A percentile compares a stretch with the other conserved stretches of the same genome.
These are phyloP conservation scores for Parauchenoglanis ngamensis DNA, from an alignment of 2,797 vertebrate genomes.

Conservation along the genomic window DNA sequence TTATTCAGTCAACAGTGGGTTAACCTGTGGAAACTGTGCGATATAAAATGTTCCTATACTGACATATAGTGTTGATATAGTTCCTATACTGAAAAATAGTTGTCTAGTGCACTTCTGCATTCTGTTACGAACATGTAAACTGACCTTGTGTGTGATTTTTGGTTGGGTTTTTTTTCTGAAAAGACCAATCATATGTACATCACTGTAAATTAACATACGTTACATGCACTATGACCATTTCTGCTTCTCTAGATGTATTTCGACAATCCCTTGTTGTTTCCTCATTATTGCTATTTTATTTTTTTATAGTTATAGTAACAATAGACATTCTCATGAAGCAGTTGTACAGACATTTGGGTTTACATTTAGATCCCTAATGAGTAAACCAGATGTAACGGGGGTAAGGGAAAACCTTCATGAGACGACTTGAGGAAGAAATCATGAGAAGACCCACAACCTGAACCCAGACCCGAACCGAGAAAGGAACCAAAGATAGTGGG, in stretches of 20 bases:
- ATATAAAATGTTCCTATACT: not conserved
- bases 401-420: not conserved
- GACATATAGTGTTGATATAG: no score
- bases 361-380: not conserved
- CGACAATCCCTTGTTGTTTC: no score
- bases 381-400: not conserved
- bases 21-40: not conserved
- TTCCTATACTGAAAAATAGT: not conserved
- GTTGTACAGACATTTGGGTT: not conserved
- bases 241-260: not conserved
- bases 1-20: not conserved
- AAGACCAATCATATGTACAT: not conserved
- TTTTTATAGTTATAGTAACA: not conserved
- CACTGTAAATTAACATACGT: not conserved
- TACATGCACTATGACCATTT: not conserved
- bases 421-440: not conserved
- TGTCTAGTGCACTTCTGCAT: not conserved
- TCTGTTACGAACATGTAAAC: not conserved
- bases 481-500: not conserved
- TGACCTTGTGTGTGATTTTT: not conserved
- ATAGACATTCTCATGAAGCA: not conserved
- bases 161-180: fast-evolving
- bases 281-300: not conserved
- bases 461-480: not conserved
- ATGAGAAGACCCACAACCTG: no score